Conservation (phyloP, 2,797 vertebrate species). For the Coregonus suidteri region DNA sequence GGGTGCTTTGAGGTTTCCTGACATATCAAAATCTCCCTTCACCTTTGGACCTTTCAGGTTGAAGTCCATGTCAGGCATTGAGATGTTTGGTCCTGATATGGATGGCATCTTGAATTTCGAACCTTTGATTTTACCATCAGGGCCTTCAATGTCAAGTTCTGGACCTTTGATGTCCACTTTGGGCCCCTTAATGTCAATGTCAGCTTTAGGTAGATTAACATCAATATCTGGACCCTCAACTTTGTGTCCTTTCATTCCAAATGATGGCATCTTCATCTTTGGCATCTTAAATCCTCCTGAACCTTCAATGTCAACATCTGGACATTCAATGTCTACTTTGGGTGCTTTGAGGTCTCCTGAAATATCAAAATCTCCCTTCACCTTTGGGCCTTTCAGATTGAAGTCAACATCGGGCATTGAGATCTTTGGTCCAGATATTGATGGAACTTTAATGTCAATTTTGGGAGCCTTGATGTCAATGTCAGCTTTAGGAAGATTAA, state of each 20-base stretch:
- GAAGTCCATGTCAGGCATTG: conserved; percentile 23
- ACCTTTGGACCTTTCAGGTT: conserved; percentile 24
- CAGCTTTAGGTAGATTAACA: conserved; percentile 45
- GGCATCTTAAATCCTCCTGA: conserved; percentile 16
- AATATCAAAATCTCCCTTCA: conserved; percentile 7
- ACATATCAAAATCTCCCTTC: conserved; percentile 13
- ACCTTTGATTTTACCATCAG: conserved; percentile 30
- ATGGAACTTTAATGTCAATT: neutral
- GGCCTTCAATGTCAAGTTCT: conserved; percentile 47
- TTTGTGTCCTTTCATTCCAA: conserved; percentile 38
- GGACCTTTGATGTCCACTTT: conserved; percentile 35
- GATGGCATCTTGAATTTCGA: conserved; percentile 55
- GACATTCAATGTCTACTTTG: conserved; percentile 6
- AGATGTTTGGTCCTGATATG: conserved; percentile 53
- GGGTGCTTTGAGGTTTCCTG: conserved; percentile 11
- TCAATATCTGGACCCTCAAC: conserved; percentile 42
- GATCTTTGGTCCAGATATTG: conserved; percentile 1
- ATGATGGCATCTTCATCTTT: conserved; percentile 12
- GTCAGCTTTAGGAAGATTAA: conserved; percentile 48
- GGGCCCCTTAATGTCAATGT: conserved; percentile 37
- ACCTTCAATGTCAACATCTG: conserved; percentile 10
- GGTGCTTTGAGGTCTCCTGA: conserved; percentile 1
- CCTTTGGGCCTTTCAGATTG: conserved; percentile 14
- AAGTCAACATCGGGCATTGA: conserved; percentile 14
- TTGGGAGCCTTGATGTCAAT: too few species aligned